Percentiles rank a stretch among this genome's conserved stretches.
Evolutionary conservation across 2,888 invertebrate genomes (phyloP).

Genomic region (Melanchra persicariae): DNA sequence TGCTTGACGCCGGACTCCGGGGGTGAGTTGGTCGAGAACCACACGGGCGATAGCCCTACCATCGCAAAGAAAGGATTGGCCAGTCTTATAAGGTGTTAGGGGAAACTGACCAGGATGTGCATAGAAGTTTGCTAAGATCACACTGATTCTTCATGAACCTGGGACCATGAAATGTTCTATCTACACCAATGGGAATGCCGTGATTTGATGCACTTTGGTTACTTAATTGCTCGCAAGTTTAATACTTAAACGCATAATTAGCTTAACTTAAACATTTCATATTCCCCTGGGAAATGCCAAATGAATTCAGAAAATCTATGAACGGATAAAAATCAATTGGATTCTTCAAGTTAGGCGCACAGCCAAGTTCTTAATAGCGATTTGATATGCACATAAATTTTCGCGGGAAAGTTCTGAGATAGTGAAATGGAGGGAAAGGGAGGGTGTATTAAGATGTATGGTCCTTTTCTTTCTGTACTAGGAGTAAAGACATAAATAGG

Average conservation of each 20-base stretch:
- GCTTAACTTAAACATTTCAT: conserved; percentile 6
- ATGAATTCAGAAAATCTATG: conserved; percentile 52
- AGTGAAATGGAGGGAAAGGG: conserved; percentile 42
- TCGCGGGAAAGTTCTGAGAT: conserved; percentile 47
- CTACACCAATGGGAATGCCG: no score
- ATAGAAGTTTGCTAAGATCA: no score
- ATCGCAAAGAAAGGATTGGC: no score
- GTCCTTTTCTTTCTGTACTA: conserved; percentile 31
- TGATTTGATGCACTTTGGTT: no score
- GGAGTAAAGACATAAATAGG: neutral
- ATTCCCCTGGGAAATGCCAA: conserved; percentile 32
- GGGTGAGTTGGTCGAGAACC: no score
- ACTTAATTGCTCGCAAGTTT: no score
- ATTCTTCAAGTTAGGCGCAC: conserved; percentile 60
- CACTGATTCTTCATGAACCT: no score
- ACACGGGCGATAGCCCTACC: no score
- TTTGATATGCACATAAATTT: conserved; percentile 87
- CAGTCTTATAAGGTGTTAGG: no score
- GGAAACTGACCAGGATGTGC: no score
- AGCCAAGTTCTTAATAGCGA: conserved; percentile 74
- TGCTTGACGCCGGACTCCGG: no score
- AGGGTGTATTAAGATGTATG: conserved; percentile 26
- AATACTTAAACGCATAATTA: conserved; percentile 19
- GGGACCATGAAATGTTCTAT: no score
- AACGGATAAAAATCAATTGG: conserved; percentile 77